A percentile compares a stretch with the other conserved stretches of the same genome.
phyloP scores from a whole-genome alignment of 2,113 vertebrate genomes.

The Istiophorus platypterus region DNA sequence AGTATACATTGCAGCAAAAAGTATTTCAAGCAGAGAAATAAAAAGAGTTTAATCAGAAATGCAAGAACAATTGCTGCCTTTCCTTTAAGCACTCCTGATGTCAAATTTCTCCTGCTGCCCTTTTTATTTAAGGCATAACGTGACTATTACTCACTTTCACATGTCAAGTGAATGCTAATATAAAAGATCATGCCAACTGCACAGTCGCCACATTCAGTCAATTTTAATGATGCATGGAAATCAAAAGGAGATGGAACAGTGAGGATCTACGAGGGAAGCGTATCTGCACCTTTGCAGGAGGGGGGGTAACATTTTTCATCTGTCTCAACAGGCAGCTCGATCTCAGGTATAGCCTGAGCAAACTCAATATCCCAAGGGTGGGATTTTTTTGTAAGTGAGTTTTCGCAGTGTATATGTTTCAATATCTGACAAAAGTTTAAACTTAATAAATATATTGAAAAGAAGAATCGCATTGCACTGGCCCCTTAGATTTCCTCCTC shows the following conservation, averaged over 20 bases:
- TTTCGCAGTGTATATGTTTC: conserved; percentile 71
- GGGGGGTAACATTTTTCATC: conserved; percentile 66
- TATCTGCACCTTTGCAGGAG: conserved; percentile 56
- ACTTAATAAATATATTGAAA: conserved; percentile 76
- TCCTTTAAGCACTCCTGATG: conserved; percentile 28
- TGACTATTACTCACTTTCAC: conserved; percentile 62
- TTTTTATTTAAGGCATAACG: conserved; percentile 38
- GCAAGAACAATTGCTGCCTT: conserved; percentile 29
- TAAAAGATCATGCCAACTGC: conserved; percentile 53
- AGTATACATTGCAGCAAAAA: conserved; percentile 5
- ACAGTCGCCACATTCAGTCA: conserved; percentile 33
- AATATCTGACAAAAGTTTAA: conserved; percentile 67
- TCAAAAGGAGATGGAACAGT: conserved; percentile 53
- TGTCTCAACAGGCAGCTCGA: conserved; percentile 45
- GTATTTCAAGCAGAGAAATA: conserved; percentile 7
- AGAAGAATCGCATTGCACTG: conserved; percentile 60
- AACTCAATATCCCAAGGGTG: conserved; percentile 75
- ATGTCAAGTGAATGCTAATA: conserved; percentile 52
- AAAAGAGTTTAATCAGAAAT: neutral
- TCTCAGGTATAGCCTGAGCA: conserved; percentile 69
- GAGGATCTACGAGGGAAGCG: conserved; percentile 42
- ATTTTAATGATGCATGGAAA: conserved; percentile 66
- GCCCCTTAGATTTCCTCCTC: conserved; percentile 40
- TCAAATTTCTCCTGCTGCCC: conserved; percentile 18
- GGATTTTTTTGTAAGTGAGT: conserved; percentile 67